phyloP scores from a whole-genome alignment of 2,113 vertebrate genomes.

The Dissostichus mawsoni region DNA sequence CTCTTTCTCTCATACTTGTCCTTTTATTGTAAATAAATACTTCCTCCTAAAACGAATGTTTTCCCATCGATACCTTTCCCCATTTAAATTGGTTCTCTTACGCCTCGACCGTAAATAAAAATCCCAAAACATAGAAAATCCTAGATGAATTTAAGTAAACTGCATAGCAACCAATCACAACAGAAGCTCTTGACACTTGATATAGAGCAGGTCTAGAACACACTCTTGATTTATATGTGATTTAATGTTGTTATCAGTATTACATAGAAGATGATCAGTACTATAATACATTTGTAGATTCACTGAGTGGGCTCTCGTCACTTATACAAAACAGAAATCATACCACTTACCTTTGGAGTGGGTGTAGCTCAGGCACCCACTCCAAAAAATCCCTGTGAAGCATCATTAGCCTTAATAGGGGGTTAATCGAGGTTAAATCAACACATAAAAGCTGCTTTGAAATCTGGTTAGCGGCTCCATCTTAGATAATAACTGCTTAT shows the following conservation, averaged over 20 bases:
- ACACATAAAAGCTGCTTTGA: slow-evolving; percentile 13
- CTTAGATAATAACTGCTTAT: not conserved
- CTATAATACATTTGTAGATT: not conserved
- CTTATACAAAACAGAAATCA: not conserved
- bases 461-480: slow-evolving; percentile 10
- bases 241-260: not conserved
- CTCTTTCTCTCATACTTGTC: not conserved
- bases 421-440: slow-evolving; percentile 58
- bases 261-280: not conserved
- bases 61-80: too few species aligned
- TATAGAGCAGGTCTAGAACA: too few species aligned
- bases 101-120: too few species aligned
- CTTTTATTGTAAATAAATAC: not conserved
- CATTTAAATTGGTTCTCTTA: too few species aligned
- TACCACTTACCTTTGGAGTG: slow-evolving; percentile 63
- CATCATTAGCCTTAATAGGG: slow-evolving; percentile 48
- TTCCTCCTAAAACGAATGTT: too few species aligned
- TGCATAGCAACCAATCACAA: too few species aligned
- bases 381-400: slow-evolving; percentile 52
- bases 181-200: too few species aligned
- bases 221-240: too few species aligned
- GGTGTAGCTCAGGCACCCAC: slow-evolving; percentile 40
- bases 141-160: too few species aligned
- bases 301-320: not conserved
- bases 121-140: too few species aligned